Evolutionary conservation across 2,888 invertebrate species (phyloP), one percentile per base, ranked within the genome.

Genomic region (Sacculina carcini): DNA sequence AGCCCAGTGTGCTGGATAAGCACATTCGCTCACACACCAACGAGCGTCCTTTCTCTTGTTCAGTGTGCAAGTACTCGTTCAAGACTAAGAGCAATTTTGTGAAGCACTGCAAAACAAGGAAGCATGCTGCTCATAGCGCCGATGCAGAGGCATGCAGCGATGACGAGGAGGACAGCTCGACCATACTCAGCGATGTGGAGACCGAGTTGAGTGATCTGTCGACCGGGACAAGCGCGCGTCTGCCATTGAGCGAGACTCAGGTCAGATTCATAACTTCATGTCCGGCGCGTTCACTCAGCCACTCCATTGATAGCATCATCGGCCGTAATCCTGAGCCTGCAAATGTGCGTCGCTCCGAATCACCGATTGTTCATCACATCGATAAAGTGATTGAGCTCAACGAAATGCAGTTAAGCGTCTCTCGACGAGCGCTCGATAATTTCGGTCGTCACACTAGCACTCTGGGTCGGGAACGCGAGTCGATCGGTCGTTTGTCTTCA

Each of bases 71-170:
- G 42, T 23, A 19, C 52, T 55, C 55, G 21, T 57, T 57, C 52
- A 57, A 57, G 51, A 57, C 56, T 21, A 57, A 56, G 40, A 55
- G 56, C 26, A 57, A 57, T 51, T 51, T 57, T 23, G 55, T 55
- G 16, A 57, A 57, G 44, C 56, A 57, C 46, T 52, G 55, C 36
- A 53, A 56, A 23, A 51, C 55, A 14, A 51, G 53, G n/a, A 42
- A 51, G 38, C 55, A 55, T 24, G 51, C 48, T 36, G 34, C 34
- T 7, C 50, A 42, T 16, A 50, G 51, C 29, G 53, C 52, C 48
- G 40, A 28, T 14, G 47, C 39, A 36, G 50, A 44, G 19, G 53
- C 53, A 26, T 28, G 26, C 16, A 26, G 26, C 28, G n/a, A n/a
- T 16, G 42, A 42, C 42, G 42, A 42, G 28, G 42, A 42, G 42